Base-by-base conservation (phyloP, 2,113 vertebrate genomes). In the Tachysurus fulvidraco region DNA sequence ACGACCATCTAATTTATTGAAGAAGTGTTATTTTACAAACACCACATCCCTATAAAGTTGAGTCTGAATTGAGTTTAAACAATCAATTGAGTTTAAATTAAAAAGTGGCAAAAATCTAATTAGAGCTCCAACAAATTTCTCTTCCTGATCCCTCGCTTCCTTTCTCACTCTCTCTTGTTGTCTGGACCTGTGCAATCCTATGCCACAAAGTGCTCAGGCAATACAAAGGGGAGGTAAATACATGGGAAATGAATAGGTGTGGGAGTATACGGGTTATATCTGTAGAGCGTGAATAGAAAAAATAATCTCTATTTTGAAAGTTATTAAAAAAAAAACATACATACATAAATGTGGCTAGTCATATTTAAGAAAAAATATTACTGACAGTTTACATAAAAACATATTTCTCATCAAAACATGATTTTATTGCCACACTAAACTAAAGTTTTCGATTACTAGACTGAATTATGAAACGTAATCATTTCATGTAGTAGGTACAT, bases 171-270 rank as follows among this genome's bases (percentile, higher is more conserved):
- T 50, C 69, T 60, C 82, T 73, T 14, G 69, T 55, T 78, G 77
- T 30, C 55, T 60, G 25, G 64, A 28, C 25, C 80, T 81, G 52
- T 85, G 79, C 83, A 86, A 79, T 79, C 59, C 88, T 89, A 84
- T 46, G 52, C 74, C 41, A 12, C 6, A 16, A 36, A 83, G 67
- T 86, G 81, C 89, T 90, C 86, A 82, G 60, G 60, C 46, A 82
- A 60, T 41, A 85, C 52, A 44, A 44, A 55, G 78, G n/a, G 50
- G 44, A 50, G 30, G 74, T 59, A 54, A 69, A 57, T 30, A 64
- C 64, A 57, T 41, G 44, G 76, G 50, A 71, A 76, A 80, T 76
- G 44, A 85, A 67, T 36, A 84, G 41, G 79, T 81, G 83, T 57
- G 71, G 83, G 73, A 78, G 65, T 67, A 62, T 16, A 25, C 8